Percentiles rank a stretch among this genome's conserved stretches.
Conservation (phyloP, 2,888 invertebrate species). For the Catocala sponsa region DNA sequence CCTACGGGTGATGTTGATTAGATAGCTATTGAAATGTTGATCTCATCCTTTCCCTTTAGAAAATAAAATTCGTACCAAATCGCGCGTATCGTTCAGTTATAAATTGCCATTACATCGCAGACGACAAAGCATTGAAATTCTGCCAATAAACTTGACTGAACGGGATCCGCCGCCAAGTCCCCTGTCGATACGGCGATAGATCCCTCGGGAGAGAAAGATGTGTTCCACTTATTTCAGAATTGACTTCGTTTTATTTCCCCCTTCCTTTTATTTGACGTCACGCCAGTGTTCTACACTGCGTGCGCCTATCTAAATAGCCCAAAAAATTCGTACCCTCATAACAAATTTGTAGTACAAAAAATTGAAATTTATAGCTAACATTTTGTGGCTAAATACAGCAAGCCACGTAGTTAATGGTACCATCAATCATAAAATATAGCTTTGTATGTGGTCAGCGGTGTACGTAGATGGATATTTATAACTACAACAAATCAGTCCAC, state of each 20-base stretch:
- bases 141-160: constrained; percentile 76
- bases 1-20: constrained; percentile 51
- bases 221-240: constrained; percentile 74
- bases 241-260: constrained; percentile 70
- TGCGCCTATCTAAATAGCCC: constrained; percentile 50
- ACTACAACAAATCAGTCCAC: constrained; percentile 56
- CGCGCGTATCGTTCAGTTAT: constrained; percentile 60
- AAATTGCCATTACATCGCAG: constrained; percentile 71
- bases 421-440: constrained; percentile 62
- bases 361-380: constrained; percentile 58
- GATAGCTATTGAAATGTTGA: constrained; percentile 53
- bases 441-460: constrained; percentile 57
- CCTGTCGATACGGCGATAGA: constrained; percentile 72
- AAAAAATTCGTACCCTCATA: constrained; percentile 28
- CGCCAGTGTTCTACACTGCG: constrained; percentile 49
- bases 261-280: constrained; percentile 55
- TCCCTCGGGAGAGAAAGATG: constrained; percentile 72
- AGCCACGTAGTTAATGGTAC: constrained; percentile 54
- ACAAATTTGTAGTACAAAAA: constrained; percentile 47
- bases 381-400: constrained; percentile 55
- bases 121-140: constrained; percentile 77
- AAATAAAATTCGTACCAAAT: constrained; percentile 53
- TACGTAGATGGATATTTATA: constrained; percentile 60
- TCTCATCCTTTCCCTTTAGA: constrained; percentile 46
- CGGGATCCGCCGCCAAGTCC: constrained; percentile 66